Conservation (phyloP, 1,140 invertebrate genomes). For the Drosophila guanche region DNA sequence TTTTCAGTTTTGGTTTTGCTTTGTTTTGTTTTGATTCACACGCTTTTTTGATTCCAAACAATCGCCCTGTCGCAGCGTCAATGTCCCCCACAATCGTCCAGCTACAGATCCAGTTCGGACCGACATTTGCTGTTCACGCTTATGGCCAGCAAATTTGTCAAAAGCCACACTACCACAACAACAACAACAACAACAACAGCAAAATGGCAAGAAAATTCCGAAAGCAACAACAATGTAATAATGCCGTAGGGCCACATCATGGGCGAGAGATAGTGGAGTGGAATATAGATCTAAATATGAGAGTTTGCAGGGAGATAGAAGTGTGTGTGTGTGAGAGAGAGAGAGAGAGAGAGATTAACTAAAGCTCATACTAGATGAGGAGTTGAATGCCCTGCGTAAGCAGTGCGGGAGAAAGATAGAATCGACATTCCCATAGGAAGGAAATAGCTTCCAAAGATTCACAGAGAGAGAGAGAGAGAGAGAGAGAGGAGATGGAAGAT, state of each 20-base stretch:
- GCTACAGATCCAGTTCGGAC: slow-evolving; percentile 28
- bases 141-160: slow-evolving; percentile 68
- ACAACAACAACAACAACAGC: slow-evolving; percentile 10
- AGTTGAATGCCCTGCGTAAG: slow-evolving; percentile 32
- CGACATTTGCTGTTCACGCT: slow-evolving; percentile 48
- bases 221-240: slow-evolving; percentile 15
- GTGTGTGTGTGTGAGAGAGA: not conserved
- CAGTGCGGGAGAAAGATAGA: no score
- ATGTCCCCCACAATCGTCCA: slow-evolving; percentile 38
- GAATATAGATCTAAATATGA: slow-evolving; percentile 26
- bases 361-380: slow-evolving; percentile 29
- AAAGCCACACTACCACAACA: slow-evolving; percentile 30
- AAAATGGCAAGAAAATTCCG: slow-evolving; percentile 26
- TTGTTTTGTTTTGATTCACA: slow-evolving; percentile 68
- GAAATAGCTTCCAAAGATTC: not conserved
- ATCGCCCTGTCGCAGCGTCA: slow-evolving; percentile 54
- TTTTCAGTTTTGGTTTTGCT: slow-evolving; percentile 2
- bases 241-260: slow-evolving; percentile 29
- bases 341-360: slow-evolving; percentile 19
- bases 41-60: slow-evolving; percentile 72
- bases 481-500: no score
- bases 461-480: no score
- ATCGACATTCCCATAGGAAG: not conserved
- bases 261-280: not conserved
- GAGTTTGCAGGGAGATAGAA: slow-evolving; percentile 6